Evolutionary conservation across 2,113 vertebrate genomes (phyloP).

Genomic region (Ptilonorhynchus violaceus): DNA sequence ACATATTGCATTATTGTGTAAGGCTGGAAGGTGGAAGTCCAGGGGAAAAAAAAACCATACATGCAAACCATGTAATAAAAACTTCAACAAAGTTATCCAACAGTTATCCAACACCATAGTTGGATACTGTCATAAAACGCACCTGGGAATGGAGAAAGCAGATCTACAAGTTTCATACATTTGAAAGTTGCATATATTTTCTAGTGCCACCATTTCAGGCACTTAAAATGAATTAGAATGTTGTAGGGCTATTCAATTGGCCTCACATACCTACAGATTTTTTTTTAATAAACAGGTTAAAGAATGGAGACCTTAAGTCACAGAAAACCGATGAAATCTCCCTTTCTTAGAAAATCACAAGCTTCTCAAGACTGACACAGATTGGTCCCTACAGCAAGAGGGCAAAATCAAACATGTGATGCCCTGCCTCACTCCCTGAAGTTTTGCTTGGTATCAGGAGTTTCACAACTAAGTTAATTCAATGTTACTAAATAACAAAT

Average conservation of each 20-base stretch:
- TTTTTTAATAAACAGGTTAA: background rate
- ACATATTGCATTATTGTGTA: background rate
- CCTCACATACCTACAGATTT: background rate
- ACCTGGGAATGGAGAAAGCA: background rate
- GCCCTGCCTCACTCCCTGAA: background rate
- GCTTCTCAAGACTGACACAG: background rate
- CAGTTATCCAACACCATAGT: background rate
- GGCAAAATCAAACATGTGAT: background rate
- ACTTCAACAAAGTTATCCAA: background rate
- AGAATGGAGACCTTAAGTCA: background rate
- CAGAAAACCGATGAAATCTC: background rate
- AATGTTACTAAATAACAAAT: background rate
- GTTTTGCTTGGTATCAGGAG: background rate
- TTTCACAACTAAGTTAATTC: background rate
- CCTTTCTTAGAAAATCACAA: background rate
- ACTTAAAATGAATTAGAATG: background rate
- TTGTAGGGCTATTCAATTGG: background rate
- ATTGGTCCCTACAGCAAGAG: background rate
- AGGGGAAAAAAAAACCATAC: background rate
- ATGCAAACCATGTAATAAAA: background rate
- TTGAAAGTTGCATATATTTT: background rate
- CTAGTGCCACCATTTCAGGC: background rate
- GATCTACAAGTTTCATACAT: background rate
- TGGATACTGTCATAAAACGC: background rate
- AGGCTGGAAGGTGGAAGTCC: background rate